phyloP scores from a whole-genome alignment of 2,797 vertebrate genomes.

The Pyrocephalus nanus region DNA sequence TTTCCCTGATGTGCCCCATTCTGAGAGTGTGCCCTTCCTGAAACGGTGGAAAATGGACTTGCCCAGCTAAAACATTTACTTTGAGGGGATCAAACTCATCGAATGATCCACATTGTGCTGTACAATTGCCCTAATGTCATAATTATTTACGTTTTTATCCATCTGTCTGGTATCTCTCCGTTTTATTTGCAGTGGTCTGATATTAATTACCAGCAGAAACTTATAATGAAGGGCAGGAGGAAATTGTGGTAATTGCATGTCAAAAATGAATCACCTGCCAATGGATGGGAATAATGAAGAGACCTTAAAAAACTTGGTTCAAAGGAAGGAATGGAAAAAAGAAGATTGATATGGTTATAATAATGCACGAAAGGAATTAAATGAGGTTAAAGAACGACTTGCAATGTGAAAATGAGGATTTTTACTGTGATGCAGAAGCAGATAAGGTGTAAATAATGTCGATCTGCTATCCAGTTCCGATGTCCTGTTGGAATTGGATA shows the following conservation, averaged over 20 bases:
- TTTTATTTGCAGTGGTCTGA: background rate
- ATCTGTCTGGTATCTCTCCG: background rate
- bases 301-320: background rate
- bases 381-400: background rate
- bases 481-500: background rate
- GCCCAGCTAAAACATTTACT: background rate
- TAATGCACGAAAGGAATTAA: background rate
- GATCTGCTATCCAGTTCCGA: background rate
- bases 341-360: background rate
- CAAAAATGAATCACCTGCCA: background rate
- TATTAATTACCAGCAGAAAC: background rate
- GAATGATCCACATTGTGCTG: background rate
- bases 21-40: background rate
- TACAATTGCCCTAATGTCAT: accelerated
- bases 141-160: background rate
- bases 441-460: background rate
- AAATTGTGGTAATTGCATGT: background rate
- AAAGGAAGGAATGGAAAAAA: background rate
- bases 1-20: background rate
- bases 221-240: background rate
- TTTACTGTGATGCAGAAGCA: background rate
- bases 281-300: background rate
- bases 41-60: background rate
- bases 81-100: background rate
- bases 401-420: background rate